Evolutionary conservation across 2,888 invertebrate genomes (phyloP).

Genomic region (Chymomyza caudatula): DNA sequence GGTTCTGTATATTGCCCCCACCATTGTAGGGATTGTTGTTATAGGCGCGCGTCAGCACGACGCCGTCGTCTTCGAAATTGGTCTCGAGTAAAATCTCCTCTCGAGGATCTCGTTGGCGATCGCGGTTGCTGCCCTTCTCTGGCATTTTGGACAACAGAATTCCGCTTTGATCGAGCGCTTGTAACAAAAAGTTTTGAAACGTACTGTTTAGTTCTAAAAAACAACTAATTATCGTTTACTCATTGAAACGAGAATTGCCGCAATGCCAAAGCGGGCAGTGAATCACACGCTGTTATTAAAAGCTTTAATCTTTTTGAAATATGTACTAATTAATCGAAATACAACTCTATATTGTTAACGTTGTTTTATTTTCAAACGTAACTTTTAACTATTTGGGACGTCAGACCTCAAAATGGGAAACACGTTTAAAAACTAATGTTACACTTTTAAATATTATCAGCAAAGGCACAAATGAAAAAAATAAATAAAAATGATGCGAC

Average conservation of each 20-base stretch:
- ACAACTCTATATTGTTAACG: too few relatives aligned
- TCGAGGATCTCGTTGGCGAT: conserved; percentile 77
- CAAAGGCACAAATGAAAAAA: too few relatives aligned
- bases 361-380: too few relatives aligned
- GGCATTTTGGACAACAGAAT: conserved; percentile 57
- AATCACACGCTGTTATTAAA: neutral
- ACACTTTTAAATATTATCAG: too few relatives aligned
- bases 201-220: neutral
- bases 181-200: neutral
- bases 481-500: too few relatives aligned
- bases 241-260: neutral
- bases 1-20: conserved; percentile 52
- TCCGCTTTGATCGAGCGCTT: conserved; percentile 29
- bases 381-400: too few relatives aligned
- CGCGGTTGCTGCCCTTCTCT: conserved; percentile 64
- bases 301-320: too few relatives aligned
- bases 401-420: too few relatives aligned
- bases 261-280: neutral
- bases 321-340: too few relatives aligned
- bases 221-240: neutral
- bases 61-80: conserved; percentile 78
- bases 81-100: conserved; percentile 78
- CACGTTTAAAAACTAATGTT: too few relatives aligned
- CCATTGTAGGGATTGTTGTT: conserved; percentile 72
- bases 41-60: conserved; percentile 77